Evolutionary conservation across 2,888 invertebrate species (phyloP).

Genomic region (Caenorhabditis plicata): DNA sequence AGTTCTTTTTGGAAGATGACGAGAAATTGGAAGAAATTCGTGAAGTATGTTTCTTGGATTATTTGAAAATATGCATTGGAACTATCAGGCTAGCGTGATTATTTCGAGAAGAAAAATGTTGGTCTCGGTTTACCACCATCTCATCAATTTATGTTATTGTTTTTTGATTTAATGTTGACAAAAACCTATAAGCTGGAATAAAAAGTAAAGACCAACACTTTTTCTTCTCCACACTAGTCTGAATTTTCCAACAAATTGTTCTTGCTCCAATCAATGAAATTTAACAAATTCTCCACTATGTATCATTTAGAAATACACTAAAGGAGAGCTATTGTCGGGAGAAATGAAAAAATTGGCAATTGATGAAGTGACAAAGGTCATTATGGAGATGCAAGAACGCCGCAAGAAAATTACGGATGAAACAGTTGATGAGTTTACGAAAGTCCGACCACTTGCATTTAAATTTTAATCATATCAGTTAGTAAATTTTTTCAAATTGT

Average conservation of each 20-base stretch:
- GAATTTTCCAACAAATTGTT: too few relatives aligned
- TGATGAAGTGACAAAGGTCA: slow-evolving; percentile 72
- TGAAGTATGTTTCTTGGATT: slow-evolving; percentile 67
- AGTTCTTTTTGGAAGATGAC: slow-evolving; percentile 93
- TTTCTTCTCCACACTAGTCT: too few relatives aligned
- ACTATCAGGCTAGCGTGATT: too few relatives aligned
- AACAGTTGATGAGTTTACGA: slow-evolving; percentile 80
- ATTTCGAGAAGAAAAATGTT: too few relatives aligned
- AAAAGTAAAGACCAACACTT: too few relatives aligned
- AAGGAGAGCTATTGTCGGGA: slow-evolving; percentile 87
- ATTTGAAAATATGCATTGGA: too few relatives aligned
- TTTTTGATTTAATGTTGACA: too few relatives aligned
- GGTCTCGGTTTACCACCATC: too few relatives aligned
- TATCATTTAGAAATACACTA: slow-evolving; percentile 83
- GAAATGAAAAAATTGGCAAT: slow-evolving; percentile 90
- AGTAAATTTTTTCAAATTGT: too few relatives aligned
- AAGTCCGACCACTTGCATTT: slow-evolving; percentile 68
- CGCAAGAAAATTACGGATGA: slow-evolving; percentile 83
- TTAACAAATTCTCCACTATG: slow-evolving; percentile 42
- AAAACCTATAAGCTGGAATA: too few relatives aligned
- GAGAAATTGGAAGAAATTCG: slow-evolving; percentile 77
- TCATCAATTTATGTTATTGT: too few relatives aligned
- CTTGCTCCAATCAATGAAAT: slow-evolving; percentile 5
- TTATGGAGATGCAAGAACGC: slow-evolving; percentile 80
- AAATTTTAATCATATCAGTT: slow-evolving; percentile 9